phyloP scores from a whole-genome alignment of 2,113 vertebrate genomes.

The Cyprinus carpio region DNA sequence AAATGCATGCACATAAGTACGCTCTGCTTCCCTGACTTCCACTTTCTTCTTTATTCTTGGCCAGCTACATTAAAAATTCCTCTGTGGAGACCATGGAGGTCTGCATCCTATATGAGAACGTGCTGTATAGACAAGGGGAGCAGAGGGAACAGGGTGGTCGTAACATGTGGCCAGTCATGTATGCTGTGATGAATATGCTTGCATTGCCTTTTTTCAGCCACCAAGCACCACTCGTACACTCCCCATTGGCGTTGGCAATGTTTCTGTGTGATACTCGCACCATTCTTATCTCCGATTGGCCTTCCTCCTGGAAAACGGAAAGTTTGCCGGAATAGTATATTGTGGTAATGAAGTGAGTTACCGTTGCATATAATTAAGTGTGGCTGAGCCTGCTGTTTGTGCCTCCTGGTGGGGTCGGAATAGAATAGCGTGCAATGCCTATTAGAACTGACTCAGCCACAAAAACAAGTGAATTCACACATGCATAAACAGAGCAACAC shows the following conservation, averaged over 20 bases:
- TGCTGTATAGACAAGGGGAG: slow-evolving; percentile 9
- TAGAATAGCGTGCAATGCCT: slow-evolving; percentile 46
- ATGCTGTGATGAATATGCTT: slow-evolving; percentile 65
- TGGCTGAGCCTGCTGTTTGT: slow-evolving; percentile 66
- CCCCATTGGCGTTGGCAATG: slow-evolving; percentile 57
- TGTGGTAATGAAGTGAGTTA: slow-evolving; percentile 66
- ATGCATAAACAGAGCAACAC: slow-evolving; percentile 38
- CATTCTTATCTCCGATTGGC: slow-evolving; percentile 11
- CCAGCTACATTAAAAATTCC: background rate
- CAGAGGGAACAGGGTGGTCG: slow-evolving; percentile 44
- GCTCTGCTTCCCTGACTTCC: slow-evolving; percentile 30
- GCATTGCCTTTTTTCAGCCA: slow-evolving; percentile 62
- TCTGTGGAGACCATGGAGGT: background rate
- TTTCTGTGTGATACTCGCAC: slow-evolving; percentile 45
- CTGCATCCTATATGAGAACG: background rate
- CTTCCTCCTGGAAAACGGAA: slow-evolving; percentile 36
- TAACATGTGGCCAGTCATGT: slow-evolving; percentile 70
- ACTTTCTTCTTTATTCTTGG: slow-evolving; percentile 15
- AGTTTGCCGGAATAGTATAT: slow-evolving; percentile 57
- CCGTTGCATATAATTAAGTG: slow-evolving; percentile 70
- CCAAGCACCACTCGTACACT: slow-evolving; percentile 52
- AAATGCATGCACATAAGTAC: slow-evolving; percentile 2
- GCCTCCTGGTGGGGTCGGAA: slow-evolving; percentile 61
- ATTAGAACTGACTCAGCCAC: slow-evolving; percentile 31
- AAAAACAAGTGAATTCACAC: slow-evolving; percentile 27